Evolutionary conservation across 2,888 invertebrate species (phyloP), one percentile per base, ranked within the genome.

Genomic region (Drosophila paramelanica): DNA sequence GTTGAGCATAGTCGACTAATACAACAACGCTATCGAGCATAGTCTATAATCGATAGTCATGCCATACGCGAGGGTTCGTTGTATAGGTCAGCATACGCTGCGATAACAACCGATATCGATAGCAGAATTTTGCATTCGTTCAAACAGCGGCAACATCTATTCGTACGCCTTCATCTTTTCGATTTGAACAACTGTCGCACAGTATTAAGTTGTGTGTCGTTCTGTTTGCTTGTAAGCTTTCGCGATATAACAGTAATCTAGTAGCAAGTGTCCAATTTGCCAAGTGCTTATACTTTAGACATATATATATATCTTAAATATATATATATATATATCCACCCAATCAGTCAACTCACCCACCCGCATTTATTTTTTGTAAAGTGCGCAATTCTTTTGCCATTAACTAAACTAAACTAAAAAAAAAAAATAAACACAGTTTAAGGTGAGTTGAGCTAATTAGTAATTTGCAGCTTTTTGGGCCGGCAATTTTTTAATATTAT

Each of bases 161-260:
- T 46, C 52, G 67, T 49, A 67, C 68, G 75, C 77, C 77, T 77
- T 73, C 77, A 14, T 75, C 62, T 62, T 77, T 64, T 53, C 20
- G 53, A 64, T 68, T 77, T 77, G 60, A 68, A 68, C 73, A 64
- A 42, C 65, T 73, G 73, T 75, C 70, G 72, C 60, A n/a, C 81
- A 78, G 73, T 78, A 78, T 78, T 77, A 79, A 77, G 59, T 79
- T 79, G 76, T 73, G 69, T 73, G 79, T 77, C 78, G 73, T 77
- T 76, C 79, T 60, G 79, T 73, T 79, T 73, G 77, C 79, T 78
- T 77, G 67, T 57, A 42, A 57, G 77, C 76, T 73, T 66, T 59
- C 73, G 76, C 69, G 65, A 77, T 77, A 59, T 47, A 67, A 38
- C 68, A 61, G 55, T 65, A 36, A 77, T 56, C 58, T 58, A 25